A percentile compares a stretch with the other conserved stretches of the same genome.
phyloP scores from a whole-genome alignment of 64 coral and sea anemone genomes.

The Actinia equina region DNA sequence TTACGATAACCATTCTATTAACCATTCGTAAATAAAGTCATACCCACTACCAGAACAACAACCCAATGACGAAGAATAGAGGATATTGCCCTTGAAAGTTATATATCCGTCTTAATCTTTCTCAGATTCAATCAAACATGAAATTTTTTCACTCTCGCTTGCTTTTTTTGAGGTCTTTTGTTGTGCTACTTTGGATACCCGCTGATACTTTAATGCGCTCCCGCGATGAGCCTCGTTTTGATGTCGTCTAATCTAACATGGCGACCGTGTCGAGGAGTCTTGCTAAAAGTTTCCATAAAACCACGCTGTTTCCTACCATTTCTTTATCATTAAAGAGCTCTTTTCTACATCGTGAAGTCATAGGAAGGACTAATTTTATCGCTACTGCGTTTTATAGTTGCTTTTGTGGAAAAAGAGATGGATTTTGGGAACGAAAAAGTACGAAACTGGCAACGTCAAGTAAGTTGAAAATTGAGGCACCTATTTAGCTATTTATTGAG shows the following conservation, averaged over 20 bases:
- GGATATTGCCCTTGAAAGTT: neutral
- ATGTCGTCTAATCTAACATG: slow-evolving; percentile 15
- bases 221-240: slow-evolving; percentile 63
- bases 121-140: slow-evolving; percentile 11
- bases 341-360: neutral
- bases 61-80: neutral
- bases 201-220: slow-evolving; percentile 37
- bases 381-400: neutral
- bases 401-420: neutral
- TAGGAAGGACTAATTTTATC: neutral
- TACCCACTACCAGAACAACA: neutral
- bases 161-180: neutral
- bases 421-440: neutral
- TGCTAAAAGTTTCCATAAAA: neutral
- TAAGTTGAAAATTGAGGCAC: neutral
- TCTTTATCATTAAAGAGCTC: neutral
- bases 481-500: too few species aligned
- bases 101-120: neutral
- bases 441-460: neutral
- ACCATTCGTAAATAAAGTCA: neutral
- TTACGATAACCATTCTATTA: neutral
- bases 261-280: slow-evolving; percentile 17
- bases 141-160: neutral
- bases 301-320: neutral
- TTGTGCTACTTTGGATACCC: slow-evolving; percentile 25